These are phyloP conservation scores for Micrastur ruficollis DNA, from an alignment of 2,797 vertebrate genomes.

Conservation along the genomic window DNA sequence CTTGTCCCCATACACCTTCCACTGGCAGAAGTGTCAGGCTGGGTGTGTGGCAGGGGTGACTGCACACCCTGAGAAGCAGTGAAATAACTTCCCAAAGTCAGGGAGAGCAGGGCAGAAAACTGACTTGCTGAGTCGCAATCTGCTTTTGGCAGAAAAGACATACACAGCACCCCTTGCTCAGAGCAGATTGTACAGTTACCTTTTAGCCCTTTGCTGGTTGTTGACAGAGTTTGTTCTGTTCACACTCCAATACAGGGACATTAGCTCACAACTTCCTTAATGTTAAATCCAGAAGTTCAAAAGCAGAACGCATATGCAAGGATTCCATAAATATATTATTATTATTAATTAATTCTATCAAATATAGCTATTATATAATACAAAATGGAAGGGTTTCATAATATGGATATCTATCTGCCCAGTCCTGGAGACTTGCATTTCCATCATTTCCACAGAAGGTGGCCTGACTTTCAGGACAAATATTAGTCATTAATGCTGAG, in stretches of 20 bases:
- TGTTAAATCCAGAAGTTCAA: background rate
- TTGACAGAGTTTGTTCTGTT: conserved; percentile 21
- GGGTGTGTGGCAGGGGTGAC: background rate
- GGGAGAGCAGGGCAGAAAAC: conserved; percentile 6
- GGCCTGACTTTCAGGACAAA: background rate
- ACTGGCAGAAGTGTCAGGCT: background rate
- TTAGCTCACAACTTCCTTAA: background rate
- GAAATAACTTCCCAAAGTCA: conserved; percentile 56
- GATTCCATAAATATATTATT: background rate
- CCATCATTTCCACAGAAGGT: background rate
- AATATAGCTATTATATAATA: background rate
- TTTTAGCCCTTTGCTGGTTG: conserved; percentile 17
- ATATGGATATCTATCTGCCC: background rate
- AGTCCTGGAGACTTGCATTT: background rate
- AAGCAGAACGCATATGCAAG: background rate
- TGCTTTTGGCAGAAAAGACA: conserved; percentile 36
- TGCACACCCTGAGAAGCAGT: background rate
- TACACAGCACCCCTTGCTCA: conserved; percentile 11
- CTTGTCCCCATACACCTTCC: background rate
- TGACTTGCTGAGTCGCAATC: conserved; percentile 55
- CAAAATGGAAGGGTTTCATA: background rate
- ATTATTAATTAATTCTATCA: background rate
- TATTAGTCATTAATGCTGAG: background rate
- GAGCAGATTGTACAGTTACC: conserved; percentile 39
- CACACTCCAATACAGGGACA: background rate